Percentiles rank a stretch among this genome's conserved stretches.
These are phyloP conservation scores for Actinia equina DNA, from an alignment of 64 coral and sea anemone genomes.

Conservation along the genomic window DNA sequence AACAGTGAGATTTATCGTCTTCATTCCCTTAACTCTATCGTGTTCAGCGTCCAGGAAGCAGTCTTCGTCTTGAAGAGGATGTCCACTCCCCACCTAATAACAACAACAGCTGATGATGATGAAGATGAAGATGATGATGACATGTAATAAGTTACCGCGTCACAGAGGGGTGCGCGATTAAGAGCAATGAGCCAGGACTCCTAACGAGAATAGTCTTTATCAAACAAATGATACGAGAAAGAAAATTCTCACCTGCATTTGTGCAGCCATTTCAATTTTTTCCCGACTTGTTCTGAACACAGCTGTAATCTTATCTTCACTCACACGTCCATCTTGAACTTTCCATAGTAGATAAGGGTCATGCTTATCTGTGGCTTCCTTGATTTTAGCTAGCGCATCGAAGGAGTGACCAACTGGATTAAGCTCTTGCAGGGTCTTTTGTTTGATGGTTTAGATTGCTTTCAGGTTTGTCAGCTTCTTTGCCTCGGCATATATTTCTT, in stretches of 20 bases:
- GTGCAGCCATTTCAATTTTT: slow-evolving; percentile 6
- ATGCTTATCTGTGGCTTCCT: no score
- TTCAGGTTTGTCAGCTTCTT: neutral
- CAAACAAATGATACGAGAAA: neutral
- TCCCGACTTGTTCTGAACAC: slow-evolving; percentile 27
- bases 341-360: slow-evolving; percentile 33
- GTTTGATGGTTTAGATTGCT: neutral
- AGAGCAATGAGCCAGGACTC: neutral
- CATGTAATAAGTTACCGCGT: neutral
- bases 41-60: slow-evolving; percentile 70
- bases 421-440: neutral
- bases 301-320: slow-evolving; percentile 13
- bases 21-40: slow-evolving; percentile 50
- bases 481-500: neutral
- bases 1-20: neutral
- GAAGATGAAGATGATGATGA: neutral
- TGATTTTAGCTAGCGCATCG: slow-evolving; percentile 16
- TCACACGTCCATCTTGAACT: slow-evolving; percentile 1
- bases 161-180: neutral
- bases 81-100: neutral
- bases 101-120: no score
- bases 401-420: slow-evolving; percentile 37
- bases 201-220: slow-evolving; percentile 37
- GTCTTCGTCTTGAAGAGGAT: slow-evolving; percentile 39
- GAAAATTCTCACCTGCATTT: slow-evolving; percentile 61